Percentiles rank a stretch among this genome's conserved stretches.
phyloP scores from a whole-genome alignment of 2,113 vertebrate genomes.

The Numenius arquata region DNA sequence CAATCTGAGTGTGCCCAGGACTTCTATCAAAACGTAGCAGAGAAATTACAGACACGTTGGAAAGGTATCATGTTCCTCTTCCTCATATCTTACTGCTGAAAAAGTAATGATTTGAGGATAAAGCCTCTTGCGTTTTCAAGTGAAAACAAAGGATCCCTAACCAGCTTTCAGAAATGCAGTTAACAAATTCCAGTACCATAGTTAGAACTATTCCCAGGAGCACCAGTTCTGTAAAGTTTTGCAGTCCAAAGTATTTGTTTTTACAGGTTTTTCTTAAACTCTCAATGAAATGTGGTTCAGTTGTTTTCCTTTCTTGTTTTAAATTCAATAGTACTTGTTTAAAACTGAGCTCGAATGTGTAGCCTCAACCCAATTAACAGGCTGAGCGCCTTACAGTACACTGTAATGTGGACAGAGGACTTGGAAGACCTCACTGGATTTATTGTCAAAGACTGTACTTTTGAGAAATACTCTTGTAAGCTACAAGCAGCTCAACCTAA shows the following conservation, averaged over 20 bases:
- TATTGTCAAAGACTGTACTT: not conserved
- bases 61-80: constrained; percentile 78
- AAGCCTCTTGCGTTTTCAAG: not conserved
- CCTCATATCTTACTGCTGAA: not conserved
- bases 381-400: accelerated
- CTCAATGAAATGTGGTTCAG: not conserved
- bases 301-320: not conserved
- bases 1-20: constrained; percentile 94
- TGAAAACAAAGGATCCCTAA: not conserved
- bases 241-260: not conserved
- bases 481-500: not conserved
- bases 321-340: not conserved
- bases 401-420: not conserved
- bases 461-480: not conserved
- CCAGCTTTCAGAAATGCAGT: not conserved
- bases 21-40: constrained; percentile 92
- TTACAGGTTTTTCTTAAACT: not conserved
- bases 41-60: constrained; percentile 87
- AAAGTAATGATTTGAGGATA: not conserved
- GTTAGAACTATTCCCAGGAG: not conserved
- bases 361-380: not conserved
- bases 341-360: not conserved
- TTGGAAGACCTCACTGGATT: not conserved
- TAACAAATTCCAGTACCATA: not conserved
- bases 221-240: not conserved